These are phyloP conservation scores for Coilia nasus DNA, from an alignment of 2,797 vertebrate species.

Conservation along the genomic window DNA sequence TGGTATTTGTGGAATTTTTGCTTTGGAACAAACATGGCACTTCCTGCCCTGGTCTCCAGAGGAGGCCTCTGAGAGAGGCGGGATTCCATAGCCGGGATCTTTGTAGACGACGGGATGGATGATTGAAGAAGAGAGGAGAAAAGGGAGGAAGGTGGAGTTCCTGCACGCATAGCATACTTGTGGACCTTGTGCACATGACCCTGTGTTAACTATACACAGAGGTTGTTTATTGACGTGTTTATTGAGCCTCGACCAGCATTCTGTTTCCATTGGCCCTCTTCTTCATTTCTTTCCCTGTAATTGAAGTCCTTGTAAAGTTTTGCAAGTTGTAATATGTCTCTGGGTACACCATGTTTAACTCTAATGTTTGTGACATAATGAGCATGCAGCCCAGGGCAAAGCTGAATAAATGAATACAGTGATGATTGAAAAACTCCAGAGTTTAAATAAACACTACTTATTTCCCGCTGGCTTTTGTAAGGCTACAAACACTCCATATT, in stretches of 20 bases:
- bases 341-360: background rate
- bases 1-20: slow-evolving; percentile 82
- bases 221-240: slow-evolving; percentile 25
- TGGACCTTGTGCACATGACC: background rate
- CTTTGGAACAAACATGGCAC: slow-evolving; percentile 79
- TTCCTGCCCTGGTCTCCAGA: slow-evolving; percentile 72
- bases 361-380: background rate
- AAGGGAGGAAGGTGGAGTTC: background rate
- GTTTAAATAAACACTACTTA: background rate
- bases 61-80: slow-evolving; percentile 57
- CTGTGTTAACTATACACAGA: slow-evolving; percentile 6
- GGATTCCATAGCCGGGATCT: slow-evolving; percentile 41
- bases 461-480: background rate
- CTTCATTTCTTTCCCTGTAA: slow-evolving; percentile 10
- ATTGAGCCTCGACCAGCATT: background rate
- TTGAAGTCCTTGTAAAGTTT: slow-evolving; percentile 15
- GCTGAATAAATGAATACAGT: background rate
- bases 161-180: background rate
- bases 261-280: background rate
- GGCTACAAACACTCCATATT: background rate
- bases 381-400: background rate
- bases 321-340: background rate
- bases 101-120: slow-evolving; percentile 24
- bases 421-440: background rate
- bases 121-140: background rate